These are phyloP conservation scores for Tinea semifulvella DNA, from an alignment of 2,888 invertebrate species.

Conservation along the genomic window DNA sequence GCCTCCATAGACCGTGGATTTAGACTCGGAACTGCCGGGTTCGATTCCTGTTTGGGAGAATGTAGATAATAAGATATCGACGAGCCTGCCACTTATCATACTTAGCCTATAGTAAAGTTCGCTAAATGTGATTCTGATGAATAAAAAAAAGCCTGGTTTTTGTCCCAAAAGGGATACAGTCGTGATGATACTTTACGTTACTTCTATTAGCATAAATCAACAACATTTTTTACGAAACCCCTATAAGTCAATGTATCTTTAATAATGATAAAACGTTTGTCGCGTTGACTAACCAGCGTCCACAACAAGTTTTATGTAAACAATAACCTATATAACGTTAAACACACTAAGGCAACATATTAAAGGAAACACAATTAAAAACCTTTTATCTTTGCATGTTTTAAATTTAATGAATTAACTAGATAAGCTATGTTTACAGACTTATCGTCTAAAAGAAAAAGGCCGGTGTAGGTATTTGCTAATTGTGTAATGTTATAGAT, in stretches of 20 bases:
- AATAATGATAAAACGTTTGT: slow-evolving; percentile 12
- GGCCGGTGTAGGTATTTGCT: background rate
- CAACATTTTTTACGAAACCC: background rate
- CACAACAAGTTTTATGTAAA: slow-evolving; percentile 12
- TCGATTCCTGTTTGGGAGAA: too few relatives aligned
- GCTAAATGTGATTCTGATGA: too few relatives aligned
- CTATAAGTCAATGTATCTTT: slow-evolving; percentile 6
- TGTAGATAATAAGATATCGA: too few relatives aligned
- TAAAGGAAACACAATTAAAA: slow-evolving; percentile 11
- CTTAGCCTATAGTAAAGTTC: too few relatives aligned
- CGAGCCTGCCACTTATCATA: too few relatives aligned
- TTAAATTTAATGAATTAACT: slow-evolving; percentile 13
- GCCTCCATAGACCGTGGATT: too few relatives aligned
- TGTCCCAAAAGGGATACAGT: too few relatives aligned
- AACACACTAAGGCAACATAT: slow-evolving; percentile 11
- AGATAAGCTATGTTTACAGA: slow-evolving; percentile 13
- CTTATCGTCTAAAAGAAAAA: slow-evolving; percentile 5
- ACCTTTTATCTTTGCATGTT: slow-evolving; percentile 11
- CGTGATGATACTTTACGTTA: too few relatives aligned
- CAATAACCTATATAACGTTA: slow-evolving; percentile 13
- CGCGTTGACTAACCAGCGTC: slow-evolving; percentile 7
- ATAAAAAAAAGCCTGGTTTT: too few relatives aligned
- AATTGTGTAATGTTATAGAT: too few relatives aligned
- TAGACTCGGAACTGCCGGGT: too few relatives aligned
- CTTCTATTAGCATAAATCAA: background rate